Evolutionary conservation across 2,888 invertebrate species (phyloP), one percentile per base, ranked within the genome.

Genomic region (Hemithea aestivaria): DNA sequence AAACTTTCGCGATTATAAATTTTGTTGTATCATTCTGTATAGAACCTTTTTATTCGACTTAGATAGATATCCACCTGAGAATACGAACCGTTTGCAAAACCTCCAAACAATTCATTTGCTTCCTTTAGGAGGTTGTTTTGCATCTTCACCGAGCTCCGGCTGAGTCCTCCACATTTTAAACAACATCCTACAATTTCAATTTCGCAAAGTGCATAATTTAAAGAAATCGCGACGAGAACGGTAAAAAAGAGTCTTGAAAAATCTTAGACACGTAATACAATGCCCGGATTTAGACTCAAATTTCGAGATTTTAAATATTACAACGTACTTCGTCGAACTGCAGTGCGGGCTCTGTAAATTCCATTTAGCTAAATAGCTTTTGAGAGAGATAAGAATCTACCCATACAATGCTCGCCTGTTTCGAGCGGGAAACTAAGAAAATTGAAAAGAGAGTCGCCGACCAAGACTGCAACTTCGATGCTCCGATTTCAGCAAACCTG

Each of bases 361-460:
- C 87, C 84, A 87, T 87, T 87, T 84, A 83, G 83, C 80, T 85
- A 85, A 87, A 87, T 85, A 85, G 85, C 84, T 85, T 85, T 84
- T 76, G 73, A 73, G 81, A 71, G 62, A 85, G 87, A 85, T 87
- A 87, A 84, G 79, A 79, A 87, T 87, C 87, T 83, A 74, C 78
- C 73, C 82, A 83, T 84, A 85, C 83, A 85, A 85, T 84, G 81
- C 80, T 83, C 71, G 66, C 79, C 66, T 77, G 70, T 69, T 80
- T 72, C 69, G 69, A 76, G 68, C 69, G 66, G 73, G 76, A 83
- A 84, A 82, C 83, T 84, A 83, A 85, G 85, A 83, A 85, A 87
- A 87, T 87, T 87, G 87, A 87, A 87, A 85, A 83, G 72, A 78
- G 79, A 84, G 79, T 84, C 78, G 81, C 82, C 78, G 72, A 78